phyloP scores from a whole-genome alignment of 2,888 invertebrate genomes.

The Parnassius apollo region DNA sequence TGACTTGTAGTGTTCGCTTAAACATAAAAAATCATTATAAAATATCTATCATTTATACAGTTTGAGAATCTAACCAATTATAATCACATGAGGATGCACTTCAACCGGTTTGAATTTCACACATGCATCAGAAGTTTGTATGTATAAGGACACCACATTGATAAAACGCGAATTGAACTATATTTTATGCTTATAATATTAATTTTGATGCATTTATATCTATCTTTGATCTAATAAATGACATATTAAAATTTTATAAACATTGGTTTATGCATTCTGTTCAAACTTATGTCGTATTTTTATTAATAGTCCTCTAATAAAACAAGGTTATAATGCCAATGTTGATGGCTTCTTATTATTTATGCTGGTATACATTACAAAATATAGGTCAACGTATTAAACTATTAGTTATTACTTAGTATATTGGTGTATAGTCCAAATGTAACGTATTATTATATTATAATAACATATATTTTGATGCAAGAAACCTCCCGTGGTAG shows the following conservation, averaged over 20 bases:
- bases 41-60: background rate
- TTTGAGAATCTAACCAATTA: slow-evolving; percentile 30
- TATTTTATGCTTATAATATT: slow-evolving; percentile 17
- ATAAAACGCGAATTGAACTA: slow-evolving; percentile 3
- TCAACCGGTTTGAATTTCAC: slow-evolving; percentile 25
- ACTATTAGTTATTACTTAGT: too few species aligned
- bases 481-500: too few species aligned
- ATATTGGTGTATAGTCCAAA: too few species aligned
- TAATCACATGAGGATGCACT: slow-evolving; percentile 27
- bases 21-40: too few species aligned
- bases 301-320: background rate
- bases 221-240: slow-evolving; percentile 23
- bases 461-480: too few species aligned
- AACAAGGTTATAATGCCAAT: too few species aligned
- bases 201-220: slow-evolving; percentile 8
- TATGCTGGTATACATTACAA: too few species aligned
- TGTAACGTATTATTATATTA: too few species aligned
- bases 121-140: slow-evolving; percentile 7
- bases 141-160: slow-evolving; percentile 6
- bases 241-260: slow-evolving; percentile 15
- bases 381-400: too few species aligned
- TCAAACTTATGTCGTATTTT: slow-evolving; percentile 1
- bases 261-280: slow-evolving; percentile 1
- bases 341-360: too few species aligned
- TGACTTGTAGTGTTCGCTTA: too few species aligned